Percentiles rank a stretch among this genome's conserved stretches.
Evolutionary conservation across 1,140 invertebrate species (phyloP).

Genomic region (Caenorhabditis remanei): DNA sequence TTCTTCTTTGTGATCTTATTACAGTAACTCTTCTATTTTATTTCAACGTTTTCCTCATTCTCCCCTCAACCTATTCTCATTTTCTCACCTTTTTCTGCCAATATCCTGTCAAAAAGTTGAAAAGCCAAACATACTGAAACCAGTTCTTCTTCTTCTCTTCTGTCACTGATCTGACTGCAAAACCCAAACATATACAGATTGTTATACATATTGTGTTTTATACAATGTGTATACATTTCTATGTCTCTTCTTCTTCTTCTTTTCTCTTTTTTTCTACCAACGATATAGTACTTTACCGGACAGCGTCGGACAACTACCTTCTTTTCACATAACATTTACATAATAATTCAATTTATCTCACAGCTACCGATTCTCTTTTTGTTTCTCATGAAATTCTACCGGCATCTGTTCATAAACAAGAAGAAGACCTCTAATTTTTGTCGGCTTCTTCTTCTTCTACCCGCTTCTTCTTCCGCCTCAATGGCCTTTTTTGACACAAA

Average conservation of each 20-base stretch:
- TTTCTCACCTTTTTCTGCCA: not conserved
- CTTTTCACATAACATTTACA: constrained; percentile 53
- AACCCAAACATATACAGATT: not conserved
- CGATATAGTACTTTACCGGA: constrained; percentile 15
- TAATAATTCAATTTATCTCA: constrained; percentile 45
- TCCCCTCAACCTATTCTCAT: not conserved
- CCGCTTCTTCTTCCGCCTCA: not conserved
- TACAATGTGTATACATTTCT: constrained; percentile 46
- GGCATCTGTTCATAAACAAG: constrained; percentile 13
- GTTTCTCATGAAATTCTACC: constrained; percentile 17
- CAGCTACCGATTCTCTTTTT: not conserved
- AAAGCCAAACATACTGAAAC: constrained; percentile 34
- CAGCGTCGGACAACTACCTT: constrained; percentile 13
- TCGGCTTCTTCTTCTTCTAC: constrained; percentile 25
- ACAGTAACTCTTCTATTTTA: not conserved
- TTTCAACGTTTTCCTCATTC: not conserved
- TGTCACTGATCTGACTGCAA: constrained; percentile 37
- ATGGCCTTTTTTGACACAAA: constrained; percentile 14
- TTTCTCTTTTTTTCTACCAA: not conserved
- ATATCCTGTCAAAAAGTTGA: not conserved
- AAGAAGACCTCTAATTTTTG: constrained; percentile 17
- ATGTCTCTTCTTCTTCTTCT: constrained; percentile 10
- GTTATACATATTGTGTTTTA: constrained; percentile 54
- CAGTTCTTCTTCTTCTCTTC: not conserved
- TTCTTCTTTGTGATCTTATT: not conserved